Conservation (phyloP, 1,140 invertebrate species). For the Drosophila arizonae region DNA sequence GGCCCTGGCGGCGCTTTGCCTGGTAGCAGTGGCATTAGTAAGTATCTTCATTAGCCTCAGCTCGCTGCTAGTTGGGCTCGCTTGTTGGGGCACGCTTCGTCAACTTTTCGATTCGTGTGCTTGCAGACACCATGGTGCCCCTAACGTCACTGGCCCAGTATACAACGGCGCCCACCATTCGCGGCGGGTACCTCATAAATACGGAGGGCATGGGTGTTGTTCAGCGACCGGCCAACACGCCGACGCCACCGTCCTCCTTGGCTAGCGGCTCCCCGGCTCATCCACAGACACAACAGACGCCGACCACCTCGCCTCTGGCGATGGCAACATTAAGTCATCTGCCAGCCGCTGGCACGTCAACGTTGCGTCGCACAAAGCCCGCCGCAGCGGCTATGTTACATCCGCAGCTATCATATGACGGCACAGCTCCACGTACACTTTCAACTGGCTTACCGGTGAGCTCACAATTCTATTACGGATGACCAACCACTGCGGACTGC, state of each 20-base stretch:
- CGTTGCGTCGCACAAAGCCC: slow-evolving; percentile 61
- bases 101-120: slow-evolving; percentile 1
- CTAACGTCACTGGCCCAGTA: slow-evolving; percentile 71
- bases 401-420: slow-evolving; percentile 75
- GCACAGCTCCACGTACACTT: slow-evolving; percentile 74
- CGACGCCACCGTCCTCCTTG: slow-evolving; percentile 60
- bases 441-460: slow-evolving; percentile 74
- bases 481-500: slow-evolving; percentile 61
- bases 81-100: neutral
- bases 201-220: slow-evolving; percentile 57
- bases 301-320: slow-evolving; percentile 40
- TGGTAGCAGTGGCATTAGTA: slow-evolving; percentile 70
- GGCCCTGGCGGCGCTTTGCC: slow-evolving; percentile 34
- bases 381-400: slow-evolving; percentile 42
- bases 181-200: slow-evolving; percentile 70
- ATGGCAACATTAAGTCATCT: slow-evolving; percentile 47
- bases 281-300: slow-evolving; percentile 35
- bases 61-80: neutral
- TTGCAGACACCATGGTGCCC: slow-evolving; percentile 68
- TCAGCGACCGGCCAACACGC: slow-evolving; percentile 60
- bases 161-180: slow-evolving; percentile 72
- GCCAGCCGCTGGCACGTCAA: slow-evolving; percentile 46
- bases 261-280: slow-evolving; percentile 57
- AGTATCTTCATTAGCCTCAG: slow-evolving; percentile 33
- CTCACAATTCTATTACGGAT: slow-evolving; percentile 81